A percentile compares a stretch with the other conserved stretches of the same genome.
Conservation (phyloP, 2,797 vertebrate genomes). For the Carcharodon carcharias region DNA sequence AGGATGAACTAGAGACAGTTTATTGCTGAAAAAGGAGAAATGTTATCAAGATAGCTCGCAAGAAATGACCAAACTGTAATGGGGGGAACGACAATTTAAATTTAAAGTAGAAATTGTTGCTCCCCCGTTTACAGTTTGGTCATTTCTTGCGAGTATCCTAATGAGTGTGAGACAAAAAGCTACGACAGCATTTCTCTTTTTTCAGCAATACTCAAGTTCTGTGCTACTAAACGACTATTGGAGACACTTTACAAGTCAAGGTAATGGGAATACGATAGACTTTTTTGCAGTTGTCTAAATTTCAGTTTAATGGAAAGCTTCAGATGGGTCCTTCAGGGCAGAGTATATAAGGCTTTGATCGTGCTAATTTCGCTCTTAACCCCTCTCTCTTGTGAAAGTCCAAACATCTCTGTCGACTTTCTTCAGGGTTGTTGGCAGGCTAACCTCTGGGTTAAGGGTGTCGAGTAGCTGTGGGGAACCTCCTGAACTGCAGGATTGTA, state of each 20-base stretch:
- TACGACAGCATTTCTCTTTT: too few relatives aligned
- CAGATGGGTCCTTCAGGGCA: neutral
- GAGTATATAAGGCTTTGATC: neutral
- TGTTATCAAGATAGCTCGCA: too few relatives aligned
- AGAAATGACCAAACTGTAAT: too few relatives aligned
- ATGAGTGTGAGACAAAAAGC: too few relatives aligned
- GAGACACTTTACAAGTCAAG: neutral
- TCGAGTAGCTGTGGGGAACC: neutral
- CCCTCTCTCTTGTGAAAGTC: neutral
- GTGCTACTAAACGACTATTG: too few relatives aligned
- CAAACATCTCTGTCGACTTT: neutral
- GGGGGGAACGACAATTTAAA: too few relatives aligned
- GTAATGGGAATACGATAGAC: neutral
- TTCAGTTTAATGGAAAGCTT: neutral
- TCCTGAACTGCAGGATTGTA: neutral
- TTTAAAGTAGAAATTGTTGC: too few relatives aligned
- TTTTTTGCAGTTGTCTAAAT: neutral
- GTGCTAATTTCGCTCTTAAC: neutral
- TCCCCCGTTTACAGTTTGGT: too few relatives aligned
- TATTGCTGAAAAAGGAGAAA: too few relatives aligned
- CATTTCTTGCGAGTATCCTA: too few relatives aligned
- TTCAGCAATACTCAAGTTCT: too few relatives aligned
- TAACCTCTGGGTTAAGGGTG: neutral
- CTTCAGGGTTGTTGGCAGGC: neutral
- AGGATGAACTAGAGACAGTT: neutral